Base-by-base conservation (phyloP, 2,888 invertebrate genomes). In the Plagodis dolabraria region DNA sequence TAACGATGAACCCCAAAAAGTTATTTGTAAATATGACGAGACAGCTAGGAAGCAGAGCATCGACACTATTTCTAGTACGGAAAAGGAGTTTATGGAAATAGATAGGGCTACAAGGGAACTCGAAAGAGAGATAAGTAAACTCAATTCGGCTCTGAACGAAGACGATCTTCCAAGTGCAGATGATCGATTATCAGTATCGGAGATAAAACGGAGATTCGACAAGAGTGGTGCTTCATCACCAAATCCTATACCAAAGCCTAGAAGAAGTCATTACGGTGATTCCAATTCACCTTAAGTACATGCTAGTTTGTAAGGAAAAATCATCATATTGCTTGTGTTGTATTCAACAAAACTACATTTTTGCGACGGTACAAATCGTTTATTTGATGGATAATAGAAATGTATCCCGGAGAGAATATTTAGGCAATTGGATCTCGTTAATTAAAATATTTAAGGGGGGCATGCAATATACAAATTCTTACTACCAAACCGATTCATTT, bases 221-320 rank as follows among this genome's bases (percentile, higher is more conserved):
- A 92, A 89, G 63, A 90, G 82, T 35, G 93, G 93, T 50, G 79
- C 75, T 47, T 85, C 86, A n/a, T 88, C 90, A 49, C 93, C 93
- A 57, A 93, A 94, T 82, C 94, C 94, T 4, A 91, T 94, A 79
- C 94, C 94, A 74, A 94, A 94, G 77, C 94, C 94, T 2, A 89
- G 93, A 71, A 86, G 94, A 73, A 93, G 94, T 75, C 87, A 90
- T 64, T 85, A 89, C 49, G 87, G 86, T 42, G 87, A 83, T 53
- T 78, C 84, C 7, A 83, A 73, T 60, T 83, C 86, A 44, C 84
- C 87, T 8, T 78, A 68, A 75, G 60, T 52, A 34, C 57, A 45
- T 66, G 57, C 43, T 48, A 10, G 44, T 51, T 22, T 22, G 9
- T 11, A 9, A 35, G 8, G 6, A 43, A 43, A 33, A 48, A 6